A percentile compares a stretch with the other conserved stretches of the same genome.
phyloP scores from a whole-genome alignment of 2,888 invertebrate species.

The Cancer borealis region DNA sequence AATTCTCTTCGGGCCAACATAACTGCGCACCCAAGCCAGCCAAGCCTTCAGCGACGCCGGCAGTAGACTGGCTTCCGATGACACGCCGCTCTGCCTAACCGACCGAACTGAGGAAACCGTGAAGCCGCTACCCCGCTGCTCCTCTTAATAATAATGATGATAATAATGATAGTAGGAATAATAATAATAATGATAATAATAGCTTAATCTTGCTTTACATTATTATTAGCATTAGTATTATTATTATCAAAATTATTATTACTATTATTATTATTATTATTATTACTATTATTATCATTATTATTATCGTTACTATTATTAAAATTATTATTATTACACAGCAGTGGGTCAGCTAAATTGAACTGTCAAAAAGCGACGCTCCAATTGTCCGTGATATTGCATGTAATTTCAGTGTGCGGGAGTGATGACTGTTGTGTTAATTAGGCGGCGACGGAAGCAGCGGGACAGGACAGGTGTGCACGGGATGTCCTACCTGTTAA shows the following conservation, averaged over 20 bases:
- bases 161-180: not conserved
- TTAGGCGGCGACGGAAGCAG: conserved; percentile 14
- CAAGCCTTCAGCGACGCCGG: not conserved
- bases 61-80: not conserved
- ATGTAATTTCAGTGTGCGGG: conserved; percentile 2
- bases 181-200: not conserved
- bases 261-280: not conserved
- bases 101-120: not conserved
- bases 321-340: not conserved
- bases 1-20: not conserved
- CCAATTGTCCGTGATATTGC: not conserved
- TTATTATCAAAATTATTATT: not conserved
- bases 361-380: conserved; percentile 27
- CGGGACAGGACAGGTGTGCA: not conserved
- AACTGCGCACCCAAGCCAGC: not conserved
- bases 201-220: not conserved
- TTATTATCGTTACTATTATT: not conserved
- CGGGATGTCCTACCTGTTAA: not conserved
- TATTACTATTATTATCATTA: not conserved
- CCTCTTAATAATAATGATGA: not conserved
- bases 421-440: conserved; percentile 14
- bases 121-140: not conserved
- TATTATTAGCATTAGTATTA: not conserved
- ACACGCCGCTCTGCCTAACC: not conserved
- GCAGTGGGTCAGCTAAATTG: not conserved